Conservation (phyloP, 2,797 vertebrate species). For the Hylomyscus alleni region DNA sequence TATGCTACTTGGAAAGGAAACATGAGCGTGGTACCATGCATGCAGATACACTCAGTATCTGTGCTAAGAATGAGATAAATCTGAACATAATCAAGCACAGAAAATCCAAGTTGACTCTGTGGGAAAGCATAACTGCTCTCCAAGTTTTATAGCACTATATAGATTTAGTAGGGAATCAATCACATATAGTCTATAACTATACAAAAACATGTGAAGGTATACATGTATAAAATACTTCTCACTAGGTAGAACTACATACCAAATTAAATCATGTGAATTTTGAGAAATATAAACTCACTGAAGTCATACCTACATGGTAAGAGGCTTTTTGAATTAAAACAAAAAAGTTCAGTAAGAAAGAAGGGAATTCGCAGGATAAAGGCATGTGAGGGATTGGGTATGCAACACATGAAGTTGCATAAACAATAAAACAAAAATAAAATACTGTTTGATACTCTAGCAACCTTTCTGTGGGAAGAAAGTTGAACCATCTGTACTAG, state of each 20-base stretch:
- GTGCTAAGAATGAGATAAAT: background rate
- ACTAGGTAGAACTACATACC: background rate
- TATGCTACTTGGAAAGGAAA: background rate
- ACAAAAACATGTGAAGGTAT: background rate
- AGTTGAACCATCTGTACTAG: background rate
- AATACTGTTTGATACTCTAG: background rate
- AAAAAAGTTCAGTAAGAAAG: background rate
- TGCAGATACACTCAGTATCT: background rate
- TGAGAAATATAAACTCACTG: constrained; percentile 15
- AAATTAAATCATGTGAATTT: background rate
- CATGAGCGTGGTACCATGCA: background rate
- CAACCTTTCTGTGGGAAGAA: background rate
- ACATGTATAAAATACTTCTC: background rate
- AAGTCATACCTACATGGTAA: background rate
- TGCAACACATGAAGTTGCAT: background rate
- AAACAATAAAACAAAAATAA: constrained; percentile 16
- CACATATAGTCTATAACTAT: background rate
- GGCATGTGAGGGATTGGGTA: background rate
- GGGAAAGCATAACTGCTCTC: background rate
- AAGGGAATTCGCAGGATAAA: background rate
- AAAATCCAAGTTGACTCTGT: background rate
- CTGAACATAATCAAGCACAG: background rate
- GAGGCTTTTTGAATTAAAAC: background rate
- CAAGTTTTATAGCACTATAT: background rate
- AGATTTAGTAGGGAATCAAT: background rate